These are phyloP conservation scores for Steinernema carpocapsae DNA, from an alignment of 2,888 invertebrate species.

Conservation along the genomic window DNA sequence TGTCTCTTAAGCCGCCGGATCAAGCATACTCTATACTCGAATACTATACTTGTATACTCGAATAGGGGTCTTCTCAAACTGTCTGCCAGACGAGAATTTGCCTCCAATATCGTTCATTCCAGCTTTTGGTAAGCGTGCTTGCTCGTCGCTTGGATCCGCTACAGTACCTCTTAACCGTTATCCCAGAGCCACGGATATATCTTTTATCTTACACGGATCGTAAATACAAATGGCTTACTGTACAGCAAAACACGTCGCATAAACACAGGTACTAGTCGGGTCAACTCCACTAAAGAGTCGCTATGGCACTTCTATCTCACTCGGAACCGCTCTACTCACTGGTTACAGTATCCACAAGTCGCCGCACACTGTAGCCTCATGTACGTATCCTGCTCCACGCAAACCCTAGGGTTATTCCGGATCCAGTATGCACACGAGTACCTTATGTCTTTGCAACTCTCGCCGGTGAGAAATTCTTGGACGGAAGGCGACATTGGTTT, in stretches of 20 bases:
- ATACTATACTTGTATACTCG: too few species aligned
- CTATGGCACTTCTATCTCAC: constrained; percentile 27
- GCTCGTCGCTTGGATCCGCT: too few species aligned
- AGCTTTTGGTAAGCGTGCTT: too few species aligned
- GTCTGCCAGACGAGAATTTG: too few species aligned
- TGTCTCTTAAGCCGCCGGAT: too few species aligned
- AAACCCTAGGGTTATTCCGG: constrained; percentile 55
- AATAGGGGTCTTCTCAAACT: too few species aligned
- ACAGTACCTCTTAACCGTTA: too few species aligned
- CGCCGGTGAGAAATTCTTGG: neutral
- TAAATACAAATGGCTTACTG: too few species aligned
- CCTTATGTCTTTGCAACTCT: constrained; percentile 41
- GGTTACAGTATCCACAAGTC: constrained; percentile 50
- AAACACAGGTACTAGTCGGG: constrained; percentile 26
- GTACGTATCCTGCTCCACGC: constrained; percentile 58
- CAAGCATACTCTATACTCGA: too few species aligned
- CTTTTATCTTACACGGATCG: too few species aligned
- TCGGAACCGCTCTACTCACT: neutral
- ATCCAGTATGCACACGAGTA: constrained; percentile 67
- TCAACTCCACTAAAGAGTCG: constrained; percentile 32
- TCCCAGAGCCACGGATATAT: too few species aligned
- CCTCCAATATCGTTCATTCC: too few species aligned
- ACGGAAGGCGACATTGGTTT: neutral
- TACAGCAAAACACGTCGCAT: neutral
- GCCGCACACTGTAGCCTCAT: constrained; percentile 65